These are phyloP conservation scores for Ianthella basta DNA, from an alignment of 37 sponge, comb jelly and placozoan genomes.

Conservation along the genomic window DNA sequence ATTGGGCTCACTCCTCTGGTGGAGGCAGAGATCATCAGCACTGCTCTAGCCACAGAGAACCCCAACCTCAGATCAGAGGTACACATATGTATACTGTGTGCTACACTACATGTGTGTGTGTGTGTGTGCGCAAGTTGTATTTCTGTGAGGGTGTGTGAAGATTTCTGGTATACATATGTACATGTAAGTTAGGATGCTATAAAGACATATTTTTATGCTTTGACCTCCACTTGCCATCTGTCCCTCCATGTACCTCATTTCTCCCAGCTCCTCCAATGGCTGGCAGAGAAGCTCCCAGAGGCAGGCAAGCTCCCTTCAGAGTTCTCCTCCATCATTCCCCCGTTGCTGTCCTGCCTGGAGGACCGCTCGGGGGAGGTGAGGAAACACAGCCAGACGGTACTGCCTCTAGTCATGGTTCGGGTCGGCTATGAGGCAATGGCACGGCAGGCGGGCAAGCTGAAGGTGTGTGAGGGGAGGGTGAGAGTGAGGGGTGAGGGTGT, in stretches of 20 bases:
- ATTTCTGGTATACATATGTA: no score
- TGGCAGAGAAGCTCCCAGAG: constrained; percentile 77
- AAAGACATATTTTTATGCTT: no score
- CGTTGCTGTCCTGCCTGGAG: constrained; percentile 73
- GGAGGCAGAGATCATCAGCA: no score
- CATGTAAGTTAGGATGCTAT: no score
- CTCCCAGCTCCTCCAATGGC: constrained; percentile 80
- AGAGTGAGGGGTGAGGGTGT: background rate
- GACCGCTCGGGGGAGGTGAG: constrained; percentile 86
- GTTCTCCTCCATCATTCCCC: constrained; percentile 49
- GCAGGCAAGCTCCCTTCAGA: constrained; percentile 66
- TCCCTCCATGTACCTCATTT: no score
- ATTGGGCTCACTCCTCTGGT: no score
- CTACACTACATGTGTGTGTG: no score
- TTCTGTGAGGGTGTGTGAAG: no score
- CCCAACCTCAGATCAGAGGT: no score
- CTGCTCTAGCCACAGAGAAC: no score
- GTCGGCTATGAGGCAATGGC: constrained; percentile 76
- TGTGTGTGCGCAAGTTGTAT: background rate
- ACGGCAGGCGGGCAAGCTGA: constrained; percentile 54
- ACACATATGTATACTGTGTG: no score
- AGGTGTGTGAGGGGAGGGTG: constrained; percentile 20
- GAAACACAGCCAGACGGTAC: constrained; percentile 67
- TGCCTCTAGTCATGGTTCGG: constrained; percentile 68
- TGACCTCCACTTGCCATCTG: no score